A percentile compares a stretch with the other conserved stretches of the same genome.
Evolutionary conservation across 2,113 vertebrate genomes (phyloP).

Genomic region (Prunella himalayana): DNA sequence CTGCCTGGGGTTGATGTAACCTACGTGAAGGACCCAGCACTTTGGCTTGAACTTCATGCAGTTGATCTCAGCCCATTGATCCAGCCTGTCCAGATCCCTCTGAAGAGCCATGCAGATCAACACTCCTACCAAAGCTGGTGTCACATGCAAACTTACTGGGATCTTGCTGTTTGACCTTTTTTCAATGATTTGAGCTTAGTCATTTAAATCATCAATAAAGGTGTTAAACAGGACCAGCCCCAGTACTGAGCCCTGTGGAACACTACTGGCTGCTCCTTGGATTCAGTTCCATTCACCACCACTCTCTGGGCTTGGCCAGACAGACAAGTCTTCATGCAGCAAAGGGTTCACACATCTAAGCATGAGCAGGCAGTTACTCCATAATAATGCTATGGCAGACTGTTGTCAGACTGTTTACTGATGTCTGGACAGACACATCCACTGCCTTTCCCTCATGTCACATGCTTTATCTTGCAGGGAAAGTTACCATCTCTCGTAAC

Average conservation of each 20-base stretch:
- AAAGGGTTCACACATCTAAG: background rate
- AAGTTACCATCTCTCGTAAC: background rate
- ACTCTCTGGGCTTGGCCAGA: accelerated
- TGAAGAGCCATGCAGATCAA: background rate
- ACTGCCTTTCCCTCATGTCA: background rate
- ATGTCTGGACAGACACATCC: background rate
- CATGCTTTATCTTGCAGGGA: background rate
- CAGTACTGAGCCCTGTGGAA: background rate
- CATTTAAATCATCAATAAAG: background rate
- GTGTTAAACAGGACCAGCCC: background rate
- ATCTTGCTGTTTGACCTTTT: background rate
- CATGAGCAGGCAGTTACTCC: background rate
- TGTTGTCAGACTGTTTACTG: background rate
- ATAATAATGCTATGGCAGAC: background rate
- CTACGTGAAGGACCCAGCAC: background rate
- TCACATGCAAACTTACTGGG: background rate
- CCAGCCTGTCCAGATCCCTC: background rate
- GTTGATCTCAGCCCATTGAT: background rate
- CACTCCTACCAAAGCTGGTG: background rate
- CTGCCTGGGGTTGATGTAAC: background rate
- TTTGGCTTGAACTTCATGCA: background rate
- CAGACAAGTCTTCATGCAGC: background rate
- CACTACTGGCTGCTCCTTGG: background rate
- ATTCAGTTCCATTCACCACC: background rate
- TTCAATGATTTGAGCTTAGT: background rate